Percentiles rank a stretch among this genome's conserved stretches.
These are phyloP conservation scores for Falco biarmicus DNA, from an alignment of 2,797 vertebrate genomes.

Conservation along the genomic window DNA sequence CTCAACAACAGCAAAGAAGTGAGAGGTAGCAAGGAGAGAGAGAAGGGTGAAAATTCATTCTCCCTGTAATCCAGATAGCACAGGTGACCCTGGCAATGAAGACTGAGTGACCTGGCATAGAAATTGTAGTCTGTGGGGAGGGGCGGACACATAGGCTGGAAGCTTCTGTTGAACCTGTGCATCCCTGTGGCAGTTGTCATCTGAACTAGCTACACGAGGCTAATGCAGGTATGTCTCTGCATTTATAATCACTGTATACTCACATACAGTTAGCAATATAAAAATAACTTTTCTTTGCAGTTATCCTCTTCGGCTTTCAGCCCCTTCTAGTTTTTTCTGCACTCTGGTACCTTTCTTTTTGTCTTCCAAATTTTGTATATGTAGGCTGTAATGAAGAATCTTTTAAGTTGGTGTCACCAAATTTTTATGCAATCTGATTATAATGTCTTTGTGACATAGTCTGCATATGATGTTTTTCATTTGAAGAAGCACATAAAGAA, in stretches of 20 bases:
- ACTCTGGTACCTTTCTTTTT: neutral
- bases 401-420: neutral
- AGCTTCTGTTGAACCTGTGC: neutral
- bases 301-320: neutral
- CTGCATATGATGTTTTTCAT: neutral
- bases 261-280: neutral
- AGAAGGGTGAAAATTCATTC: neutral
- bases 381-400: neutral
- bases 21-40: neutral
- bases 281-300: neutral
- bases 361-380: neutral
- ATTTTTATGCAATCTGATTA: neutral
- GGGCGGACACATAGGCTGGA: neutral
- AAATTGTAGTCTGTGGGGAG: neutral
- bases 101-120: neutral
- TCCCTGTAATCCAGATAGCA: neutral
- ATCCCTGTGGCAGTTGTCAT: neutral
- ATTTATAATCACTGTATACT: neutral
- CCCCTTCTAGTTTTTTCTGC: neutral
- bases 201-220: neutral
- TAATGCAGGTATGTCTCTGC: neutral
- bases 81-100: neutral
- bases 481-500: neutral
- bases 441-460: neutral
- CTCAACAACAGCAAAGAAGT: neutral